phyloP scores from a whole-genome alignment of 2,888 invertebrate genomes.

The Ganaspis brasiliensis region DNA sequence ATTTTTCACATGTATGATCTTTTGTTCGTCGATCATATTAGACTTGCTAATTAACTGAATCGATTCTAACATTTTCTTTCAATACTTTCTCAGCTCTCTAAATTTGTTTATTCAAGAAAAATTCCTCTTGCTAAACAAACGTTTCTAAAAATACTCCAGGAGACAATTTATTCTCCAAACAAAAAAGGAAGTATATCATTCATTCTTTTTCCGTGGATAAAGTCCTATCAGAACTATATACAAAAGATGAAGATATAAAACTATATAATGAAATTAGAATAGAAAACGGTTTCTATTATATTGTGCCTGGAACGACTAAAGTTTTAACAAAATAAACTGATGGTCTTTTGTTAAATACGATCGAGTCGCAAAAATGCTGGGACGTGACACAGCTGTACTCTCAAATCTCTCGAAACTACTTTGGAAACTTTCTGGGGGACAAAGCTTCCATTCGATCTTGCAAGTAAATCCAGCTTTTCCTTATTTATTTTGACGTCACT shows the following conservation, averaged over 20 bases:
- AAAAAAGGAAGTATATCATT: too few species aligned
- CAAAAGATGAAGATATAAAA: background rate
- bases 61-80: conserved; percentile 15
- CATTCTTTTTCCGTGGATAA: background rate
- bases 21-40: conserved; percentile 14
- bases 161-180: background rate
- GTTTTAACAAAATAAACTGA: conserved; percentile 17
- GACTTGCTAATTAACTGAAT: conserved; percentile 1
- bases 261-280: conserved; percentile 6
- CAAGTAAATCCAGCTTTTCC: conserved; percentile 48
- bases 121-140: background rate
- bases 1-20: conserved; percentile 13
- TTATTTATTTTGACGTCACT: conserved; percentile 67
- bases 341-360: conserved; percentile 2
- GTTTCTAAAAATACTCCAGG: background rate
- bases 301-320: conserved; percentile 11
- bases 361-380: conserved; percentile 41
- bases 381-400: conserved; percentile 52
- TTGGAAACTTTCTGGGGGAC: conserved; percentile 62
- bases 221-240: background rate
- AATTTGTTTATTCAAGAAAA: conserved; percentile 3
- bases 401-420: conserved; percentile 60
- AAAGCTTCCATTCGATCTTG: conserved; percentile 46
- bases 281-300: conserved; percentile 4
- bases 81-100: conserved; percentile 15